Evolutionary conservation across 2,113 vertebrate species (phyloP).

Genomic region (Ceyx cyanopectus): DNA sequence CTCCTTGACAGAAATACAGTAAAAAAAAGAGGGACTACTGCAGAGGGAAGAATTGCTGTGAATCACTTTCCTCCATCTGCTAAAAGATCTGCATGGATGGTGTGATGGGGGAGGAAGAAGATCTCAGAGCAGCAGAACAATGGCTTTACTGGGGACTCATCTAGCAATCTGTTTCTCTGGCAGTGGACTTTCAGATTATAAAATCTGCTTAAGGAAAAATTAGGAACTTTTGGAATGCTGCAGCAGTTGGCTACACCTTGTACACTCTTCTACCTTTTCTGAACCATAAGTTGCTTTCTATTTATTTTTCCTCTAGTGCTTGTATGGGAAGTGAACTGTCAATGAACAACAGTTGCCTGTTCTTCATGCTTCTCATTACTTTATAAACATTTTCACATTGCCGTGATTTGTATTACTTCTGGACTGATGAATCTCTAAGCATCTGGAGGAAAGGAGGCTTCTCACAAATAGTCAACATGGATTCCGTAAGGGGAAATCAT

Average conservation of each 20-base stretch:
- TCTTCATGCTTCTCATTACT: background rate
- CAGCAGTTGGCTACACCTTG: background rate
- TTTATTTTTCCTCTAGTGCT: background rate
- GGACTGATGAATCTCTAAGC: background rate
- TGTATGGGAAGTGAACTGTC: background rate
- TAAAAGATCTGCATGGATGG: background rate
- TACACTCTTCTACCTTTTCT: background rate
- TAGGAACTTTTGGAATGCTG: background rate
- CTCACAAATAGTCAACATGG: too few species aligned
- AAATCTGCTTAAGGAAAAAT: background rate
- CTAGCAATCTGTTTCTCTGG: background rate
- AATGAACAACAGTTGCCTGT: background rate
- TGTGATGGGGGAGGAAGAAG: background rate
- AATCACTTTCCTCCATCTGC: background rate
- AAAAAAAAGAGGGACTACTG: background rate
- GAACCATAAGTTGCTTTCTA: background rate
- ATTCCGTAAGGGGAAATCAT: too few species aligned
- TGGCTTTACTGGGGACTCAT: background rate
- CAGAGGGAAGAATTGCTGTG: background rate
- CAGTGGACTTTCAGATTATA: background rate
- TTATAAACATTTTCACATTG: background rate
- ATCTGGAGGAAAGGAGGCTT: too few species aligned
- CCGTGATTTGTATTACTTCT: background rate
- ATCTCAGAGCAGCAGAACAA: background rate
- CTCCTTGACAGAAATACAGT: background rate